Conservation (phyloP, 2,888 invertebrate species). For the Polydrusus pterygomalis region DNA sequence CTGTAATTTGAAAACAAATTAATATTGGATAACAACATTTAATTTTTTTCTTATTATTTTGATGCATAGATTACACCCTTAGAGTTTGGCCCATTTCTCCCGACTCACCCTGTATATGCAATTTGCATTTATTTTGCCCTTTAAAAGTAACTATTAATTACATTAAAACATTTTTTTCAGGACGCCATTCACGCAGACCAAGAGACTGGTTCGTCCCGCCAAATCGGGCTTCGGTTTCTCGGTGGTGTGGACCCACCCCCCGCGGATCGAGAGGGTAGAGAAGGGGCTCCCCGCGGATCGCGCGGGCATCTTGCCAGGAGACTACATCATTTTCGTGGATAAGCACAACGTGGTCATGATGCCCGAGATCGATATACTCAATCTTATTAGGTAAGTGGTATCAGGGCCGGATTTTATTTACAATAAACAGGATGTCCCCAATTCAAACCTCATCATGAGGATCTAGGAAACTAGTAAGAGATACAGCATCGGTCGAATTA, state of each 20-base stretch:
- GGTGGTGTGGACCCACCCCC: conserved; percentile 92
- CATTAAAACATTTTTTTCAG: conserved; percentile 74
- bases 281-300: conserved; percentile 87
- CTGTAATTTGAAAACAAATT: no score
- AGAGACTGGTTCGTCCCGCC: conserved; percentile 73
- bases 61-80: no score
- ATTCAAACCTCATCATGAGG: no score
- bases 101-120: not conserved
- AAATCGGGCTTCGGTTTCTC: conserved; percentile 87
- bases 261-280: conserved; percentile 89
- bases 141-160: not conserved
- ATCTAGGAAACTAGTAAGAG: no score
- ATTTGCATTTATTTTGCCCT: no score
- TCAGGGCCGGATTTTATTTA: not conserved
- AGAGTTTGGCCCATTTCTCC: no score
- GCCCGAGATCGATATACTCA: conserved; percentile 82
- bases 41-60: no score
- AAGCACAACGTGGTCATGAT: conserved; percentile 90
- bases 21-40: no score
- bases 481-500: no score
- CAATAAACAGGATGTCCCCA: not conserved
- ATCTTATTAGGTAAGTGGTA: conserved; percentile 73
- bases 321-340: conserved; percentile 92
- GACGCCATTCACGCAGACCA: conserved; percentile 89
- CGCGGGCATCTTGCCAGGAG: conserved; percentile 88